Percentiles rank a stretch among this genome's conserved stretches.
phyloP scores from a whole-genome alignment of 35 echinoderm and acorn worm genomes.

The Apostichopus japonicus region DNA sequence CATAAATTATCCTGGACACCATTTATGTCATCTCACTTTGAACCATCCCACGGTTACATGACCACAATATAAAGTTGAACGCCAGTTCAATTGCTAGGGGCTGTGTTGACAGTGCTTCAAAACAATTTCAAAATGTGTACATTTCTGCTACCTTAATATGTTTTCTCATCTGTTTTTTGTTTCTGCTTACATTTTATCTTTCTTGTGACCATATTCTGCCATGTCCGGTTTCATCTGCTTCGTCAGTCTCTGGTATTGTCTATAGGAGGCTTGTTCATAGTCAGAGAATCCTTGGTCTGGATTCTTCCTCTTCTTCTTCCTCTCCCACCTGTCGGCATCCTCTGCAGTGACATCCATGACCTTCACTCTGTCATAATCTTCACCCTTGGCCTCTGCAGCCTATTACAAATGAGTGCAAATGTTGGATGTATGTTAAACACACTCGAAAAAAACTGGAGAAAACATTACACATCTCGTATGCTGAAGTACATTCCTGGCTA shows the following conservation, averaged over 20 bases:
- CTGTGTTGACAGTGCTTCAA: not conserved
- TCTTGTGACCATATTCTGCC: conserved; percentile 79
- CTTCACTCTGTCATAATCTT: conserved; percentile 91
- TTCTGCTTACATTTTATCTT: conserved; percentile 92
- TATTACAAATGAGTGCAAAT: conserved; percentile 20
- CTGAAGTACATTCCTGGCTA: too few species aligned
- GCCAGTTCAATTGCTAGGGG: too few species aligned
- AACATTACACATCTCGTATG: too few species aligned
- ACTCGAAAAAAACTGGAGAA: too few species aligned
- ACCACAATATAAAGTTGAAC: too few species aligned
- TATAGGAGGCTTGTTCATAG: conserved; percentile 90
- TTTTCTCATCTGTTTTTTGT: not conserved
- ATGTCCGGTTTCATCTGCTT: conserved; percentile 99
- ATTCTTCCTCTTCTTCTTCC: conserved; percentile 99
- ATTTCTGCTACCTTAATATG: not conserved
- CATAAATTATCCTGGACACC: too few species aligned
- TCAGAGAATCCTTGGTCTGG: conserved; percentile 97
- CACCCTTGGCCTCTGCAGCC: conserved; percentile 81
- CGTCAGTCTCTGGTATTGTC: conserved; percentile 95
- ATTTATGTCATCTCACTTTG: too few species aligned
- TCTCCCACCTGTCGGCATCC: conserved; percentile 91
- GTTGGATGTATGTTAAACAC: not conserved
- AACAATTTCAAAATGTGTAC: not conserved
- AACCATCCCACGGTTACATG: too few species aligned
- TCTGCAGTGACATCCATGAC: conserved; percentile 91